phyloP scores from a whole-genome alignment of 2,888 invertebrate genomes.

The Onthophagus sagittarius region DNA sequence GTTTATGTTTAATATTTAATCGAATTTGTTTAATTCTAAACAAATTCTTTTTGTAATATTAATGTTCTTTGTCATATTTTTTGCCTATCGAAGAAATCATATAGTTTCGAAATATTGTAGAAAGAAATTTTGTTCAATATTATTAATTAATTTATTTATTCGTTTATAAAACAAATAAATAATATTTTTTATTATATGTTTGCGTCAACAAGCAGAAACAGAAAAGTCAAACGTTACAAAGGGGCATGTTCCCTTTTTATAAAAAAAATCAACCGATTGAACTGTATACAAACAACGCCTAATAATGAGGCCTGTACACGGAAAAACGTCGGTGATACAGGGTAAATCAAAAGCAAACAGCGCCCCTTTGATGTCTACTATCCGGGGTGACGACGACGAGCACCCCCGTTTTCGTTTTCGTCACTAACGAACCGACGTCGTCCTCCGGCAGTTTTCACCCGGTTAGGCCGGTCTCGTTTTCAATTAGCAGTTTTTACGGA shows the following conservation, averaged over 20 bases:
- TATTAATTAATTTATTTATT: no score
- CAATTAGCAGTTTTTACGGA: constrained; percentile 9
- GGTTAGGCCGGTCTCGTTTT: constrained; percentile 10
- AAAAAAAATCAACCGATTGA: background rate
- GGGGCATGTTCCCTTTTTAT: background rate
- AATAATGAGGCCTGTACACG: constrained; percentile 7
- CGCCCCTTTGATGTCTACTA: background rate
- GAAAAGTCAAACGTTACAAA: background rate
- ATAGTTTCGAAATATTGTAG: no score
- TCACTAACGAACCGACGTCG: background rate
- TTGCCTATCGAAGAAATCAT: no score
- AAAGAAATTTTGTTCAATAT: no score
- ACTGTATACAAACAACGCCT: background rate
- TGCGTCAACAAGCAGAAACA: background rate
- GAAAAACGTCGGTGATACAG: constrained; percentile 7
- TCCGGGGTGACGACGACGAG: background rate
- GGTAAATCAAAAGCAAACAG: constrained; percentile 12
- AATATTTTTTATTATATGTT: no score
- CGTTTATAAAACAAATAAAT: no score
- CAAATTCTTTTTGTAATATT: no score
- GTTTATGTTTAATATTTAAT: no score
- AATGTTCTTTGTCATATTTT: no score
- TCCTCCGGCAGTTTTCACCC: background rate
- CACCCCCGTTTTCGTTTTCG: constrained; percentile 5
- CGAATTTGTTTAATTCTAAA: no score